These are phyloP conservation scores for Eilema sororculum DNA, from an alignment of 2,888 invertebrate species.

Conservation along the genomic window DNA sequence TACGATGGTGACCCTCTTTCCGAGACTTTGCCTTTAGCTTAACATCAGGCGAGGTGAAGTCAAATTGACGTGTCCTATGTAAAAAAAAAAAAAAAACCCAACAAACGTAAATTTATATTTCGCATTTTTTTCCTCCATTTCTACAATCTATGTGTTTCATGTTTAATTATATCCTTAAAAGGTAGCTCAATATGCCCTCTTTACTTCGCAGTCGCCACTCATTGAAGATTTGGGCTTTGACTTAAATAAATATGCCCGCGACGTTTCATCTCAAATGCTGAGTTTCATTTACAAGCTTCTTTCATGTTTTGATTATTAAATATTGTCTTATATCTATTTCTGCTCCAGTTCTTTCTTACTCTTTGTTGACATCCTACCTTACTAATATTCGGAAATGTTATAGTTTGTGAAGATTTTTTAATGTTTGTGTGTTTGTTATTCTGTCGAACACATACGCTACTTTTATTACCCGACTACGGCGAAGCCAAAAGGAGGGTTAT, in stretches of 20 bases:
- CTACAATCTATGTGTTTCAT: conserved; percentile 39
- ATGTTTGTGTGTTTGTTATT: too few species aligned
- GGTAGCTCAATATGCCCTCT: conserved; percentile 25
- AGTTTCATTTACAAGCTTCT: background rate
- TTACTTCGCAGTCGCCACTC: conserved; percentile 15
- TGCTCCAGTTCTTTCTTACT: background rate
- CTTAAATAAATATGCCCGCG: conserved; percentile 16
- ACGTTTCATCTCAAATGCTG: background rate
- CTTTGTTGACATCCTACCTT: too few species aligned
- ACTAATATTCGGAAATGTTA: too few species aligned
- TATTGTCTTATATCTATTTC: background rate
- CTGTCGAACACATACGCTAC: too few species aligned
- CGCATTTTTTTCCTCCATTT: conserved; percentile 45
- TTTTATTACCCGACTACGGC: too few species aligned
- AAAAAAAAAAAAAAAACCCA: conserved; percentile 36
- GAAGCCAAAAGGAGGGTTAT: too few species aligned
- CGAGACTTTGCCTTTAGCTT: too few species aligned
- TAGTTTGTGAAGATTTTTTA: too few species aligned
- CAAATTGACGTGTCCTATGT: too few species aligned
- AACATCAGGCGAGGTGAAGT: too few species aligned
- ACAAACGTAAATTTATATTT: conserved; percentile 31
- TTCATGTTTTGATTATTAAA: background rate
- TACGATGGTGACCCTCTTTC: too few species aligned
- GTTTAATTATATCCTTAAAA: conserved; percentile 37
- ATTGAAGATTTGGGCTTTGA: conserved; percentile 12